These are phyloP conservation scores for Lutjanus erythropterus DNA, from an alignment of 2,113 vertebrate genomes.

Conservation along the genomic window DNA sequence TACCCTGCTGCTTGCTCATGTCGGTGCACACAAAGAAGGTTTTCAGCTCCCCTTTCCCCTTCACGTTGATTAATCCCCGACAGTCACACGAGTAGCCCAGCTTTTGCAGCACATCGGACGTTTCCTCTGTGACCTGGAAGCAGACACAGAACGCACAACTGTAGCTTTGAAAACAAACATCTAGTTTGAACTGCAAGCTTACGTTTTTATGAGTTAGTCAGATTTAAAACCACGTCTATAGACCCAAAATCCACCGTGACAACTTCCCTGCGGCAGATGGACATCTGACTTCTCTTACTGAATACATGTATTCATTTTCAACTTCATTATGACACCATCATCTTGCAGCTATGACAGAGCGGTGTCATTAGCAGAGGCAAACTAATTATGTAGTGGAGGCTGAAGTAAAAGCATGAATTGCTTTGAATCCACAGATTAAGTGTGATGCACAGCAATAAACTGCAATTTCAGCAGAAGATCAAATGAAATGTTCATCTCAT, in stretches of 20 bases:
- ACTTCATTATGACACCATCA: neutral
- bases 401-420: neutral
- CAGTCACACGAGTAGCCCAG: constrained; percentile 96
- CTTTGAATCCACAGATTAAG: neutral
- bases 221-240: neutral
- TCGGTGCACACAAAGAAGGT: constrained; percentile 98
- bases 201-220: neutral
- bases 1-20: constrained; percentile 92
- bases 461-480: neutral
- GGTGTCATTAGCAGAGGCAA: neutral
- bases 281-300: neutral
- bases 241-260: neutral
- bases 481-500: neutral
- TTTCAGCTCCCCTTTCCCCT: constrained; percentile 96
- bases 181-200: no score
- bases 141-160: neutral
- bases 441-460: neutral
- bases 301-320: neutral
- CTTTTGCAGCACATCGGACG: constrained; percentile 87
- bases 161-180: neutral
- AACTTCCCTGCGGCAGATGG: neutral
- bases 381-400: neutral
- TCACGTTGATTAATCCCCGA: constrained; percentile 94
- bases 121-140: constrained; percentile 95
- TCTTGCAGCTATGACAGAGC: neutral